Evolutionary conservation across 2,888 invertebrate species (phyloP), one percentile per base, ranked within the genome.

Genomic region (Dryobotodes eremita): DNA sequence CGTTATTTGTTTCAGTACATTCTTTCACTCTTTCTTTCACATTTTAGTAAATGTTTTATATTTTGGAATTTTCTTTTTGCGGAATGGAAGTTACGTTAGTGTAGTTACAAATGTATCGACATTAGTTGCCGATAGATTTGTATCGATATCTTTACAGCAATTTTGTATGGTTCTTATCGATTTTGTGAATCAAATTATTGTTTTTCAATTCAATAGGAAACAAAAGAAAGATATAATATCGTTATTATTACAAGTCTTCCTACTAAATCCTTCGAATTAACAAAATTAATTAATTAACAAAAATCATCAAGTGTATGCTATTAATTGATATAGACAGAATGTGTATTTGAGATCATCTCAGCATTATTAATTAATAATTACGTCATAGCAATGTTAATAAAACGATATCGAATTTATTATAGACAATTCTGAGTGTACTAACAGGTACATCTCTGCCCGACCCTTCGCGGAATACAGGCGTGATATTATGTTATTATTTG

Each of bases 61-160:
- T 77, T 74, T 76, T 77, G 84, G 80, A 86, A 75, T 83, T 79
- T 77, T 78, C 17, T 70, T 69, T 31, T n/a, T 46, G 46, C 65
- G 57, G 87, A 89, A 91, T 91, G 91, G 83, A 87, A 83, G 83
- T 78, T 74, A 76, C 42, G 15, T 75, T 42, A 59, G 31, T 71
- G 57, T 66, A 70, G 26, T 74, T n/a, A n/a, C n/a, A n/a, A 31
- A n/a, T 42, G 17, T 26, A 55, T 61, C 31, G n/a, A 68, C 17
- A 0, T 20, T 17, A 13, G 8, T 10, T 65, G 17, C 71, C 70
- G 61, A 71, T 62, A 71, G 20, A n/a, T 62, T 61, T 46, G 48
- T 46, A 76, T 69, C n/a, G 31, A 69, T 61, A 61, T 15, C 2
- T 81, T 55, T 55, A 10, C 36, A 64, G 36, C 15, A 36, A 2